A percentile compares a stretch with the other conserved stretches of the same genome.
Evolutionary conservation across 2,113 vertebrate species (phyloP).

Genomic region (Rhizomys pruinosus): DNA sequence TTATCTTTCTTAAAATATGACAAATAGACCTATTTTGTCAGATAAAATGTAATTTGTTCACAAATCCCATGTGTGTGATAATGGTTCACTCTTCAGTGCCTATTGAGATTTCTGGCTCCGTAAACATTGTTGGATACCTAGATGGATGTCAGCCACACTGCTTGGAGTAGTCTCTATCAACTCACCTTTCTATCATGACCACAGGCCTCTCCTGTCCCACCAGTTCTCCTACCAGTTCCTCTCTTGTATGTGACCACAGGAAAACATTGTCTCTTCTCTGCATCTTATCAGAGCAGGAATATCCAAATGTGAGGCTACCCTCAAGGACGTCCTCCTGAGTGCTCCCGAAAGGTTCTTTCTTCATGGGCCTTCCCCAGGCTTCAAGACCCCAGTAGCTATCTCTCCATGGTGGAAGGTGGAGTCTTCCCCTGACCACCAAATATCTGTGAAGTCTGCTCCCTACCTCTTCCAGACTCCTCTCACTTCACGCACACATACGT

Average conservation of each 20-base stretch:
- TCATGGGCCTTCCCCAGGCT: neutral
- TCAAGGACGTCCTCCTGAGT: neutral
- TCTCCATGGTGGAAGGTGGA: neutral
- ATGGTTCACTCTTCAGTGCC: neutral
- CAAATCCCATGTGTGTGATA: slow-evolving; percentile 14
- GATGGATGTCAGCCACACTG: neutral
- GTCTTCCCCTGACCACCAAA: neutral
- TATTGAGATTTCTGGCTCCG: slow-evolving; percentile 24
- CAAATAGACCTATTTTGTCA: neutral
- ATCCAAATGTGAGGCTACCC: neutral
- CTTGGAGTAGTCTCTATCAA: neutral
- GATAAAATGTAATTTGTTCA: slow-evolving; percentile 1
- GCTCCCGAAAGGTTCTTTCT: neutral
- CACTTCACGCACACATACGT: neutral
- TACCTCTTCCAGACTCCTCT: neutral
- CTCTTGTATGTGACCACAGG: slow-evolving; percentile 50
- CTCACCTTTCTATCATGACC: slow-evolving; percentile 46
- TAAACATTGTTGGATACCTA: slow-evolving; percentile 17
- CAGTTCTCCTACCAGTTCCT: slow-evolving; percentile 39
- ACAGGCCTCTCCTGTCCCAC: slow-evolving; percentile 18
- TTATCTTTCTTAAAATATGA: slow-evolving; percentile 21
- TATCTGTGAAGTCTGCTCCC: neutral
- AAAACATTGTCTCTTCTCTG: slow-evolving; percentile 42
- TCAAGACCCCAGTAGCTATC: neutral
- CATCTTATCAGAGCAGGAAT: slow-evolving; percentile 47